phyloP scores from a whole-genome alignment of 1,140 invertebrate species.

The Archivesica marissinica region DNA sequence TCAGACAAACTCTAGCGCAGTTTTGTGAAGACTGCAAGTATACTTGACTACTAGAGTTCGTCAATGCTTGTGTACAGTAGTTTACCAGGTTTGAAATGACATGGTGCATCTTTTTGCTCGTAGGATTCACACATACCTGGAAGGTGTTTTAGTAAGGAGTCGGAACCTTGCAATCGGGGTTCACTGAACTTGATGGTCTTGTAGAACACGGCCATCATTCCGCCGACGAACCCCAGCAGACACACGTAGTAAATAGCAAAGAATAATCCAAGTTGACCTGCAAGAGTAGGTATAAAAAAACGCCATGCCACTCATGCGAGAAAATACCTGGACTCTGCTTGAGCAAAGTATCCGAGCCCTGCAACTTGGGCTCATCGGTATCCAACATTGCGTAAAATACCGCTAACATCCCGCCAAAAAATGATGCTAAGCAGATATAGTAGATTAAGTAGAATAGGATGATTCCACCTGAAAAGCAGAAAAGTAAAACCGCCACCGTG shows the following conservation, averaged over 20 bases:
- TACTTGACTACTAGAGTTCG: too few relatives aligned
- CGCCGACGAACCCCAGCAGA: constrained; percentile 93
- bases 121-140: constrained; percentile 90
- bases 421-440: constrained; percentile 92
- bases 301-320: background rate
- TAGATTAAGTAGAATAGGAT: constrained; percentile 97
- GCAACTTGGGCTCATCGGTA: constrained; percentile 93
- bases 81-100: too few relatives aligned
- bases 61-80: too few relatives aligned
- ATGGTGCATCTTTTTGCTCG: too few relatives aligned
- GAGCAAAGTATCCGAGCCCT: constrained; percentile 92
- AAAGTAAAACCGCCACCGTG: background rate
- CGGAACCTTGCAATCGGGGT: constrained; percentile 93
- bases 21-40: too few relatives aligned
- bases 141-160: constrained; percentile 93
- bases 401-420: constrained; percentile 95
- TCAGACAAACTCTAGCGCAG: too few relatives aligned
- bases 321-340: constrained; percentile 93
- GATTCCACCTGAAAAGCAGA: constrained; percentile 86
- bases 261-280: constrained; percentile 91
- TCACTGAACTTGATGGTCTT: constrained; percentile 92
- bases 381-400: constrained; percentile 97
- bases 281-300: constrained; percentile 62
- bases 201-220: constrained; percentile 95
- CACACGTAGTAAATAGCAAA: constrained; percentile 96